phyloP scores from a whole-genome alignment of 2,888 invertebrate genomes.

The Melinaea menophilus region DNA sequence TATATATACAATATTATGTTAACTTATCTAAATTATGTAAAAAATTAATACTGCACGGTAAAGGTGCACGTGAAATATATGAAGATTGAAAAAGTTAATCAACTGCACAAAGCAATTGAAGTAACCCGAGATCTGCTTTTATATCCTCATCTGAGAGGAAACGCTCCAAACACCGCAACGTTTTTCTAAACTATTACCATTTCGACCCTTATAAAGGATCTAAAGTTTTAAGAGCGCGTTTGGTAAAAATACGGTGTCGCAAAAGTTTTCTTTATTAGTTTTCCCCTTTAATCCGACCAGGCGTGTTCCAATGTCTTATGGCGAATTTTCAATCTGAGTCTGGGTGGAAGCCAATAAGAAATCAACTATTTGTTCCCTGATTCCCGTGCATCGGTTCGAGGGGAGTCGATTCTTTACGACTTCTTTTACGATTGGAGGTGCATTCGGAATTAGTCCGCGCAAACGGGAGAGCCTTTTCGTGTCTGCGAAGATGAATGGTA shows the following conservation, averaged over 20 bases:
- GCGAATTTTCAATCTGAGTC: slow-evolving; percentile 77
- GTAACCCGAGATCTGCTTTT: slow-evolving; percentile 49
- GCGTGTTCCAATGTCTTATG: slow-evolving; percentile 77
- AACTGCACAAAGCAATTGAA: slow-evolving; percentile 46
- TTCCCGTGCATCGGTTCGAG: slow-evolving; percentile 71
- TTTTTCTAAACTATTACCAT: slow-evolving; percentile 61
- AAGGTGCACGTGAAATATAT: slow-evolving; percentile 24
- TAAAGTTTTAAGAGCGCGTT: slow-evolving; percentile 70
- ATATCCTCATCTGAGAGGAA: slow-evolving; percentile 47
- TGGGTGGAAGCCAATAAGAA: slow-evolving; percentile 76
- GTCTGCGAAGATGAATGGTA: slow-evolving; percentile 70
- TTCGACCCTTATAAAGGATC: slow-evolving; percentile 66
- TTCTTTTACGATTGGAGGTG: slow-evolving; percentile 78
- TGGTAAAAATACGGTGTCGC: slow-evolving; percentile 77
- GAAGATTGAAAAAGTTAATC: slow-evolving; percentile 54
- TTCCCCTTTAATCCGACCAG: slow-evolving; percentile 74
- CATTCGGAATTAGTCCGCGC: slow-evolving; percentile 74
- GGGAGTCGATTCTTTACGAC: slow-evolving; percentile 75
- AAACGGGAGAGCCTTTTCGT: slow-evolving; percentile 72
- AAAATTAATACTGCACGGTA: slow-evolving; percentile 17
- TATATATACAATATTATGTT: slow-evolving; percentile 5
- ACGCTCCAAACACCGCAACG: slow-evolving; percentile 41
- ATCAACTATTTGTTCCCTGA: slow-evolving; percentile 76
- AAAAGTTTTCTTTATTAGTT: slow-evolving; percentile 78
- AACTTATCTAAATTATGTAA: slow-evolving; percentile 18